phyloP scores from a whole-genome alignment of 2,113 vertebrate genomes.

The Beaufortia kweichowensis region DNA sequence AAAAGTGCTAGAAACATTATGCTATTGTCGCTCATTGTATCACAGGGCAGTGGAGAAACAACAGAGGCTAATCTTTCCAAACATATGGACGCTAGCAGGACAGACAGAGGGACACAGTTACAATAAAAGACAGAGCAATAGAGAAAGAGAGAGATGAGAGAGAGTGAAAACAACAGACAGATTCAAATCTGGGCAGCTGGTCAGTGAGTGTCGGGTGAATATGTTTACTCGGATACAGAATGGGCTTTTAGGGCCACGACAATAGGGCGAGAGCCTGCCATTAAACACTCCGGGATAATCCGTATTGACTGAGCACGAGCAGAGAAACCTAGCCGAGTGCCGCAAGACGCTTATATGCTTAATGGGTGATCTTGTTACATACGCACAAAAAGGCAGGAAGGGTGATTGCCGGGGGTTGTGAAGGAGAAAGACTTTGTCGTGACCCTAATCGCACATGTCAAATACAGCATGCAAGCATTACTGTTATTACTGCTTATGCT shows the following conservation, averaged over 20 bases:
- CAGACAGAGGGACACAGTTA: conserved; percentile 46
- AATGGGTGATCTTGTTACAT: conserved; percentile 47
- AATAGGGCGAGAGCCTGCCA: conserved; percentile 51
- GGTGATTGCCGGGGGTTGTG: neutral
- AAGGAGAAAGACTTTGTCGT: conserved; percentile 14
- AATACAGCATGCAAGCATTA: neutral
- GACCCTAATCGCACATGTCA: neutral
- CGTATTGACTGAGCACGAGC: conserved; percentile 38
- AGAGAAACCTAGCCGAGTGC: conserved; percentile 43
- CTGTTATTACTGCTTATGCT: neutral
- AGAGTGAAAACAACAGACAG: conserved; percentile 52
- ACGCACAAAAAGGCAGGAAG: neutral
- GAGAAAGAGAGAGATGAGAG: conserved; percentile 40
- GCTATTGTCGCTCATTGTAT: conserved; percentile 56
- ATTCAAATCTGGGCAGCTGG: conserved; percentile 57
- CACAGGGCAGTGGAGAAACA: conserved; percentile 51
- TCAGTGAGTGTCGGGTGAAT: conserved; percentile 50
- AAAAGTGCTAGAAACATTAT: conserved; percentile 44
- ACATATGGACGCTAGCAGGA: conserved; percentile 57
- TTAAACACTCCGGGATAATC: conserved; percentile 49
- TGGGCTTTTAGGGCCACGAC: conserved; percentile 48
- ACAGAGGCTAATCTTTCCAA: conserved; percentile 53
- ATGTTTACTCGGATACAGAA: conserved; percentile 55
- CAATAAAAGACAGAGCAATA: conserved; percentile 44
- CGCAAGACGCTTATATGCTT: conserved; percentile 33